Base-by-base conservation (phyloP, 2,113 vertebrate species). In the Andinoacara biseriatus region DNA sequence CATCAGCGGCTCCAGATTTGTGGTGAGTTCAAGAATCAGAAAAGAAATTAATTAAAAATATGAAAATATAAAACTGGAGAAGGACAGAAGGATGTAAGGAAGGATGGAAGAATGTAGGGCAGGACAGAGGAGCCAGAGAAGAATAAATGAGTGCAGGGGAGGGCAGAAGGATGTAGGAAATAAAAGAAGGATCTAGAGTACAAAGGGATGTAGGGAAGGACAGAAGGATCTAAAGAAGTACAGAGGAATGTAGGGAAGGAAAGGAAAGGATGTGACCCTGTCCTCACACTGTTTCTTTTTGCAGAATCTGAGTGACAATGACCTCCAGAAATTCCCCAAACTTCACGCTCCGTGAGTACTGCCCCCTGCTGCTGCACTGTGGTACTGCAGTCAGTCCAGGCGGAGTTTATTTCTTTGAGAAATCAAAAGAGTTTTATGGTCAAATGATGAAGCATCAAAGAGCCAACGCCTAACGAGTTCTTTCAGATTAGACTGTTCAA, bases 301-400 rank as follows among this genome's bases (percentile, higher is more conserved):
- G 17, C 90, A 99, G 98, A 97, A 95, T 80, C 94, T 99, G 95
- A 96, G 95, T 49, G 97, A 98, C 49, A 98, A 96, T 33, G 98
- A 99, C 88, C 95, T 99, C 31, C 97, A 97, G 94, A 98, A 96
- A 85, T 99, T 99, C 83, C 98, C 98, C 24, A 98, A 98, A 87
- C 92, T 97, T 82, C 94, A 96, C 59, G 92, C 97, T n/a, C 98
- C 98, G 98, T 99, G 91, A 98, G 98, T 97, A 49, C 4, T n/a
- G 46, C 74, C 62, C 26, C 57, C 82, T 31, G 14, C 26, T 78
- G 29, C n/a, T 31, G 61, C 56, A 11, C 20, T 3, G 15, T 11
- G 17, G 62, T 40, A 65, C 33, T 58, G 49, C 77, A 78, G 58
- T 3, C 5, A 22, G 18, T 20, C 31, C 3, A 31, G 59, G 31